A percentile compares a stretch with the other conserved stretches of the same genome.
These are phyloP conservation scores for Coleophora flavipennella DNA, from an alignment of 2,888 invertebrate genomes.

Conservation along the genomic window DNA sequence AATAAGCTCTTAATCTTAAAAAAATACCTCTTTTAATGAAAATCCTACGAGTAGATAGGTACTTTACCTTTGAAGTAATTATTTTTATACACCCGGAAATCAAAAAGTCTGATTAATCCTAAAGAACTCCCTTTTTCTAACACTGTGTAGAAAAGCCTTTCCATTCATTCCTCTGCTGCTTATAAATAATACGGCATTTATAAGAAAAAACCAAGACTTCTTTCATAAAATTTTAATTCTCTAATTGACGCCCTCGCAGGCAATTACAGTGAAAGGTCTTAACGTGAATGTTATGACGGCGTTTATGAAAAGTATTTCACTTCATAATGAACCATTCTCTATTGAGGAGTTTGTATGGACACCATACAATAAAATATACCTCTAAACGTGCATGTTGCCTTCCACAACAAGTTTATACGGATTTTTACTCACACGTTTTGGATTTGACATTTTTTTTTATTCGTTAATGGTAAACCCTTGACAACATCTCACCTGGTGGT, in stretches of 20 bases:
- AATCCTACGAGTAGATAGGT: too few species aligned
- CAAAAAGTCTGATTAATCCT: neutral
- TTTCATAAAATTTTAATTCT: conserved; percentile 62
- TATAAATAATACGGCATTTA: conserved; percentile 22
- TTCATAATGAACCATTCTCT: conserved; percentile 31
- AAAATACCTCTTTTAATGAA: too few species aligned
- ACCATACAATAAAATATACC: conserved; percentile 62
- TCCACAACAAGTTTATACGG: too few species aligned
- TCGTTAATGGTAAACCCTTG: too few species aligned
- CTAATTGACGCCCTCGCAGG: conserved; percentile 58
- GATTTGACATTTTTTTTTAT: too few species aligned
- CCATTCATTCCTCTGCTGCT: conserved; percentile 9
- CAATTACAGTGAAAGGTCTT: conserved; percentile 71
- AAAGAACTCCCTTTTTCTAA: neutral
- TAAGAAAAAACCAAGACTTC: conserved; percentile 59
- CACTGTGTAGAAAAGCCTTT: neutral
- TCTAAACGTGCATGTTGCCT: too few species aligned
- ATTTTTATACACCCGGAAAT: neutral
- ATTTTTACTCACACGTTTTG: too few species aligned
- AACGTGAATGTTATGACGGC: conserved; percentile 68
- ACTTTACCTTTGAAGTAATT: neutral
- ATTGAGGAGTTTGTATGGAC: conserved; percentile 33
- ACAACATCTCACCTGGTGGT: too few species aligned
- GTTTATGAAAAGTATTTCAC: conserved; percentile 69
- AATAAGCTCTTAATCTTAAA: too few species aligned